Percentiles rank a stretch among this genome's conserved stretches.
Conservation (phyloP, 2,113 vertebrate species). For the Origma solitaria region DNA sequence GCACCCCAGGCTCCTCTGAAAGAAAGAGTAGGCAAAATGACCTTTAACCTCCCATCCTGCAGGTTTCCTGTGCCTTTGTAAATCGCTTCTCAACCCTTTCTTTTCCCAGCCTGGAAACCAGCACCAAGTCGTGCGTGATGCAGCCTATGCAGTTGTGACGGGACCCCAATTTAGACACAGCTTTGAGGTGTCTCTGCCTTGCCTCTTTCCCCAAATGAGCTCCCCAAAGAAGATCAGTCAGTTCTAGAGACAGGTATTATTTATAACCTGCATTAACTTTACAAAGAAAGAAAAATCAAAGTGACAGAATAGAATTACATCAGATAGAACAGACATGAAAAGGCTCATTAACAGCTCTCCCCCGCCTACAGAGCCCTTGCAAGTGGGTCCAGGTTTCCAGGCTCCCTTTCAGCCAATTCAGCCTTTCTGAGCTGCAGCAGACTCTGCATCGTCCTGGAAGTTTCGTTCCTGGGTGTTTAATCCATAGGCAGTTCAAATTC, state of each 20-base stretch:
- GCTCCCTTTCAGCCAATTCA: background rate
- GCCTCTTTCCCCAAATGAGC: background rate
- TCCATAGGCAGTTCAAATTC: background rate
- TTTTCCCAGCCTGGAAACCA: background rate
- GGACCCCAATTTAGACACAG: constrained; percentile 5
- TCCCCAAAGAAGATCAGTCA: constrained; percentile 32
- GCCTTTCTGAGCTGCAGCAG: background rate
- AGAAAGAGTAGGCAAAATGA: background rate
- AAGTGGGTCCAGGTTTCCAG: background rate
- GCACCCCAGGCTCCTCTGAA: background rate
- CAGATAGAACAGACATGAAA: constrained; percentile 55
- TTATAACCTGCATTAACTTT: constrained; percentile 45
- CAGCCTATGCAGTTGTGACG: background rate
- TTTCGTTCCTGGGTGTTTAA: background rate
- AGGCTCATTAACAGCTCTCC: constrained; percentile 57
- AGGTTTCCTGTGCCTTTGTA: background rate
- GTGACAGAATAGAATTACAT: constrained; percentile 58
- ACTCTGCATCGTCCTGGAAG: background rate
- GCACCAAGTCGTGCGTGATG: rapidly evolving
- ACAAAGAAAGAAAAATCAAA: constrained; percentile 47
- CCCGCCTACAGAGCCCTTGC: background rate
- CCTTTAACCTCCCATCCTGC: background rate
- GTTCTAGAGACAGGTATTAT: constrained; percentile 2
- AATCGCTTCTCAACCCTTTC: background rate
- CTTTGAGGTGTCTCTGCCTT: background rate